Percentiles rank a stretch among this genome's conserved stretches.
phyloP scores from a whole-genome alignment of 2,113 vertebrate genomes.

The Protomyctophum bolini region DNA sequence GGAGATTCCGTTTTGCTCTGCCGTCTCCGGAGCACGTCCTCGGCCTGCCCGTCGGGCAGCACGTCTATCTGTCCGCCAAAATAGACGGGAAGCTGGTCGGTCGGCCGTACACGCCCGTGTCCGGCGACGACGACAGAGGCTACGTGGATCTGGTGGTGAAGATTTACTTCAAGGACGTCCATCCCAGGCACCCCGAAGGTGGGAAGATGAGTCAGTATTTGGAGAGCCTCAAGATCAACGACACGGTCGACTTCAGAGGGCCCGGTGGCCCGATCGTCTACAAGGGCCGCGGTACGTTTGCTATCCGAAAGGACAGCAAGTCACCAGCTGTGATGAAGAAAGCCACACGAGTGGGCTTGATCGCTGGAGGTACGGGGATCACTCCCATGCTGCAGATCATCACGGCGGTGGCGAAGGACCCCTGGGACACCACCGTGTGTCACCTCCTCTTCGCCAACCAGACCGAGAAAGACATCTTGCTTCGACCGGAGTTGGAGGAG shows the following conservation, averaged over 20 bases:
- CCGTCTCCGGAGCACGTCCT: conserved; percentile 85
- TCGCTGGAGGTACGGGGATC: conserved; percentile 93
- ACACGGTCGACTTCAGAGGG: conserved; percentile 94
- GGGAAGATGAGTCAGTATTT: conserved; percentile 98
- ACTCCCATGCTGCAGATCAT: conserved; percentile 97
- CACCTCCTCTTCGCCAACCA: conserved; percentile 97
- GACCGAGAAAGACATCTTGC: conserved; percentile 93
- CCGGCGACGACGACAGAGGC: conserved; percentile 93
- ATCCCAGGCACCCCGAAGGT: conserved; percentile 94
- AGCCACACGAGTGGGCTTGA: conserved; percentile 78
- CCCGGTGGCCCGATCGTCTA: conserved; percentile 94
- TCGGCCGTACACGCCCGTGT: conserved; percentile 93
- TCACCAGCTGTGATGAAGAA: conserved; percentile 66
- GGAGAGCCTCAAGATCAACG: conserved; percentile 86
- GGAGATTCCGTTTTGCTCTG: conserved; percentile 93
- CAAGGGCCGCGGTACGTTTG: conserved; percentile 88
- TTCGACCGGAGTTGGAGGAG: conserved; percentile 90
- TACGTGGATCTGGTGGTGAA: conserved; percentile 95
- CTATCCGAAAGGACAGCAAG: conserved; percentile 77
- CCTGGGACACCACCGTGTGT: conserved; percentile 84
- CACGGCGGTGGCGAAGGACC: conserved; percentile 88
- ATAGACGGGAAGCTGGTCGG: conserved; percentile 89
- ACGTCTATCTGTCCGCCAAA: conserved; percentile 91
- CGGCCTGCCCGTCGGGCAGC: conserved; percentile 93
- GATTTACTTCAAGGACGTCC: conserved; percentile 90